Evolutionary conservation across 2,888 invertebrate genomes (phyloP), one percentile per base, ranked within the genome.

Genomic region (Drosophila nr. fundita): DNA sequence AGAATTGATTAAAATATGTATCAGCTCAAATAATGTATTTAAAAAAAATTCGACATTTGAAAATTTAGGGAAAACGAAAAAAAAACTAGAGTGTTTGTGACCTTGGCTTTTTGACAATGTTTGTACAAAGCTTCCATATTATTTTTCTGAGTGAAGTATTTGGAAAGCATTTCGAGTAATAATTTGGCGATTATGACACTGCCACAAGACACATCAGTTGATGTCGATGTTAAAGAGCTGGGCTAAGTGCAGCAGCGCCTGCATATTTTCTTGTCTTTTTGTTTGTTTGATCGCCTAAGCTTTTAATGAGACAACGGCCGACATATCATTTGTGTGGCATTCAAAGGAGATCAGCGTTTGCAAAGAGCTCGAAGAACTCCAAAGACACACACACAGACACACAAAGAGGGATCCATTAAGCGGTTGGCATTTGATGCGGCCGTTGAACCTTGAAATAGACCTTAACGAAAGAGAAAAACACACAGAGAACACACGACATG

Each of bases 381-480:
- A 63, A 54, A 38, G 36, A 63, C 71, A 68, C 64, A 72, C 13
- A 38, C n/a, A 55, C 3, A 15, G 4, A 53, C 34, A 55, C 13
- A 13, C 4, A 38, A 15, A 29, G 38, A 40, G 38, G 38, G 38
- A 38, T 89, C 87, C 84, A 85, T 85, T 85, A 89, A 72, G 74
- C 74, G 52, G 61, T 69, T 64, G 65, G 68, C 70, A 68, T 78
- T 73, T 80, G 84, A 82, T 83, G 87, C 87, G 85, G 85, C 70
- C 89, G 68, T 89, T 85, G 85, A 85, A 85, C 85, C 85, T 87
- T 89, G 71, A 87, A 82, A 87, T 82, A 87, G 75, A 83, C 80
- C 89, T 73, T 76, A 78, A 82, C 76, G 76, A 76, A 69, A 81
- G 78, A 78, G 81, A 80, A 76, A 82, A 82, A 83, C 70, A 76